Evolutionary conservation across 1,140 invertebrate species (phyloP).

Genomic region (Tyrophagus putrescentiae): DNA sequence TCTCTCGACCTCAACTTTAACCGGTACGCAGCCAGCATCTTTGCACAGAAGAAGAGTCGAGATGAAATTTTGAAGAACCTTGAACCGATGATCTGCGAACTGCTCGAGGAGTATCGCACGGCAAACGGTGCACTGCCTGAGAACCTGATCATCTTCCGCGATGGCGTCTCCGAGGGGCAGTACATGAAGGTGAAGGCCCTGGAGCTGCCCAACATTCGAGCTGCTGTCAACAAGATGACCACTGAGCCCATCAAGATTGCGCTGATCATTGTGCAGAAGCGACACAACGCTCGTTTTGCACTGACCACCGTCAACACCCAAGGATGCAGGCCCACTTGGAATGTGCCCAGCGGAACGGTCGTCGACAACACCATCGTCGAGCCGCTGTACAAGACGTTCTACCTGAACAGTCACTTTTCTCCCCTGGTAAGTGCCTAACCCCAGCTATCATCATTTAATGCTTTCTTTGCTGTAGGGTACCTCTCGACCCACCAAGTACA

Average conservation of each 20-base stretch:
- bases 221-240: too few species aligned
- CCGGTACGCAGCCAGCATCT: constrained; percentile 10
- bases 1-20: background rate
- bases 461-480: constrained; percentile 32
- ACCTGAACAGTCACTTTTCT: constrained; percentile 15
- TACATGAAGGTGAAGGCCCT: constrained; percentile 30
- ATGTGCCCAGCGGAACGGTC: constrained; percentile 11
- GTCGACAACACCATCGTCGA: constrained; percentile 7
- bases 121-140: constrained; percentile 24
- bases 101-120: constrained; percentile 38
- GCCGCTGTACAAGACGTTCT: background rate
- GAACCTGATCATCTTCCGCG: constrained; percentile 70
- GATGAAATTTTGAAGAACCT: constrained; percentile 16
- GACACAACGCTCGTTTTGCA: constrained; percentile 21
- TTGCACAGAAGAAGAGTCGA: constrained; percentile 13
- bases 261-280: constrained; percentile 21
- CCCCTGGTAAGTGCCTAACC: constrained; percentile 9
- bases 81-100: background rate
- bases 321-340: background rate
- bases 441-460: background rate
- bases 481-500: constrained; percentile 25
- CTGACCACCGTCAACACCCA: background rate
- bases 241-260: constrained; percentile 19
- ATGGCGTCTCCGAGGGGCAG: constrained; percentile 57
- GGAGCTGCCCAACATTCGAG: constrained; percentile 23